Conservation (phyloP, 2,113 vertebrate species). For the Ceyx melanurus region DNA sequence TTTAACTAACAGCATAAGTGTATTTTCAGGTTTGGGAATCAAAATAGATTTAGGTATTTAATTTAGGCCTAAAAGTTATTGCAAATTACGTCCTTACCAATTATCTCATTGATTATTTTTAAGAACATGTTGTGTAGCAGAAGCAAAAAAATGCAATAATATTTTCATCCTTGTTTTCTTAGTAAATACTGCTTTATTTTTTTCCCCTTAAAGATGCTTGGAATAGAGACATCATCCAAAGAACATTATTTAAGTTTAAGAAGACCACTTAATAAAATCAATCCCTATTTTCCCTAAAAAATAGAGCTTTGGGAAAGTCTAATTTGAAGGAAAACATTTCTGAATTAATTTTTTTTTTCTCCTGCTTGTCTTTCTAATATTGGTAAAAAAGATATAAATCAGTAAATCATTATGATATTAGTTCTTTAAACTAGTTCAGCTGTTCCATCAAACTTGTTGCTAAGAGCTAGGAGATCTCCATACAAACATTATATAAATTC, state of each 20-base stretch:
- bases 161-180: background rate
- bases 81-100: background rate
- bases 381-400: rapidly evolving
- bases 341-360: background rate
- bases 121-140: background rate
- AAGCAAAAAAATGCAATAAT: background rate
- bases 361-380: background rate
- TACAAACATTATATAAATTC: background rate
- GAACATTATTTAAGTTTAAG: background rate
- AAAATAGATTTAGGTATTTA: background rate
- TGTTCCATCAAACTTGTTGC: background rate
- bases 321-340: background rate
- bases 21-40: background rate
- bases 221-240: background rate
- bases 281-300: background rate
- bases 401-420: background rate
- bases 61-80: background rate
- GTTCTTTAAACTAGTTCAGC: background rate
- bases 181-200: background rate
- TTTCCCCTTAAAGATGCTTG: background rate
- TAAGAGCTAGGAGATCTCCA: background rate
- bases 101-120: background rate
- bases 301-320: background rate
- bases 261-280: background rate
- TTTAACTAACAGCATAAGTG: background rate